These are phyloP conservation scores for Caenorhabditis latens DNA, from an alignment of 1,140 invertebrate genomes.

Conservation along the genomic window DNA sequence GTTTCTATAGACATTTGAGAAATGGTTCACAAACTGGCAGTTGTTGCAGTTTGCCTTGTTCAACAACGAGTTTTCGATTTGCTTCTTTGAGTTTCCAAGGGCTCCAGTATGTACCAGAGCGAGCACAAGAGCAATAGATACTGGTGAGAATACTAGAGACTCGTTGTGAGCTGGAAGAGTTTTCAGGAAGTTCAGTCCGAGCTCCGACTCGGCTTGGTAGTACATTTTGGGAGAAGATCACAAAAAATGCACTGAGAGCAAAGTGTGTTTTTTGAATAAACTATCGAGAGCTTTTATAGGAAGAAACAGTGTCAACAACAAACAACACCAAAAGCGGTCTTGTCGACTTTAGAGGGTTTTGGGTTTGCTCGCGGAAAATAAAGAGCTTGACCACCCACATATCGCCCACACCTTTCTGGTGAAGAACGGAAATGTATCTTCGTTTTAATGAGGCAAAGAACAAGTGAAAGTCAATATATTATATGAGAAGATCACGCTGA, in stretches of 20 bases:
- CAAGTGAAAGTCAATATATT: not conserved
- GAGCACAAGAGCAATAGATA: constrained; percentile 35
- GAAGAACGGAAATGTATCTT: not conserved
- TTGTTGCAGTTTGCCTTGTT: constrained; percentile 1
- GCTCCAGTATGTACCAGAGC: constrained; percentile 48
- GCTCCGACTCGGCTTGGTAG: constrained; percentile 21
- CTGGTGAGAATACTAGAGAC: constrained; percentile 40
- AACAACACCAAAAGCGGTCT: not conserved
- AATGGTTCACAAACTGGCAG: constrained; percentile 2
- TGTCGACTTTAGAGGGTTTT: no score
- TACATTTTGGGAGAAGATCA: not conserved
- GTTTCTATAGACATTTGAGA: constrained; percentile 18
- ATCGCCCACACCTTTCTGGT: constrained; percentile 13
- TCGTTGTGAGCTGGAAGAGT: constrained; percentile 30
- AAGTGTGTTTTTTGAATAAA: not conserved
- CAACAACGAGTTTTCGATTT: constrained; percentile 33
- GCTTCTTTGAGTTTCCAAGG: constrained; percentile 24
- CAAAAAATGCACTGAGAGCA: not conserved
- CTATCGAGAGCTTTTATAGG: not conserved
- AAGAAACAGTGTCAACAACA: not conserved
- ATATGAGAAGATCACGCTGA: not conserved
- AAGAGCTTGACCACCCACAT: constrained; percentile 25
- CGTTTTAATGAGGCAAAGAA: not conserved
- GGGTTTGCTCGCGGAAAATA: not conserved
- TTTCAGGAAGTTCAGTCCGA: constrained; percentile 35